A percentile compares a stretch with the other conserved stretches of the same genome.
Conservation (phyloP, 2,888 invertebrate genomes). For the Apamea monoglypha region DNA sequence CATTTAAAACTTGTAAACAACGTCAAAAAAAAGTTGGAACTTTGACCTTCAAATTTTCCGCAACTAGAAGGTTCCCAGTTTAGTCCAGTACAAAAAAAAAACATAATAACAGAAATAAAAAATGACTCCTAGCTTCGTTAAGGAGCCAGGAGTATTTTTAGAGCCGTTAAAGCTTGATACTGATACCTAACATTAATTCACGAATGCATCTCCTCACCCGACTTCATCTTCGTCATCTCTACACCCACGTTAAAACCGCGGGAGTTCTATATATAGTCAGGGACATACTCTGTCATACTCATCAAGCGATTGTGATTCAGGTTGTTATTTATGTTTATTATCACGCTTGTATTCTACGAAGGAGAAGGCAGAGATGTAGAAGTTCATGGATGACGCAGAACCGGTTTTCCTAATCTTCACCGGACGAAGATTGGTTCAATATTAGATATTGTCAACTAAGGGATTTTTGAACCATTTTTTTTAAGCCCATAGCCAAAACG, state of each 20-base stretch:
- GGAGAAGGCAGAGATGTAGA: background rate
- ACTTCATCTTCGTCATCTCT: conserved; percentile 22
- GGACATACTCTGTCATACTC: conserved; percentile 36
- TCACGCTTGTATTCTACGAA: background rate
- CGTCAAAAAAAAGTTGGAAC: background rate
- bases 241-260: conserved; percentile 26
- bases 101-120: background rate
- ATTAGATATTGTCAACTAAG: background rate
- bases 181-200: background rate
- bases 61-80: too few relatives aligned
- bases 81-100: too few relatives aligned
- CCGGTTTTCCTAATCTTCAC: background rate
- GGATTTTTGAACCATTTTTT: background rate
- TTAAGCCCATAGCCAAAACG: background rate
- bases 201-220: conserved; percentile 15
- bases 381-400: background rate
- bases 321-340: conserved; percentile 32
- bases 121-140: background rate
- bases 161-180: background rate
- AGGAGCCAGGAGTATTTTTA: background rate
- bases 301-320: conserved; percentile 29
- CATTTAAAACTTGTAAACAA: too few relatives aligned
- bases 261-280: conserved; percentile 47
- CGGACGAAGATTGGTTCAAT: background rate
- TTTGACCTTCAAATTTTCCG: background rate